These are phyloP conservation scores for Apus apus DNA, from an alignment of 2,113 vertebrate species.

Conservation along the genomic window DNA sequence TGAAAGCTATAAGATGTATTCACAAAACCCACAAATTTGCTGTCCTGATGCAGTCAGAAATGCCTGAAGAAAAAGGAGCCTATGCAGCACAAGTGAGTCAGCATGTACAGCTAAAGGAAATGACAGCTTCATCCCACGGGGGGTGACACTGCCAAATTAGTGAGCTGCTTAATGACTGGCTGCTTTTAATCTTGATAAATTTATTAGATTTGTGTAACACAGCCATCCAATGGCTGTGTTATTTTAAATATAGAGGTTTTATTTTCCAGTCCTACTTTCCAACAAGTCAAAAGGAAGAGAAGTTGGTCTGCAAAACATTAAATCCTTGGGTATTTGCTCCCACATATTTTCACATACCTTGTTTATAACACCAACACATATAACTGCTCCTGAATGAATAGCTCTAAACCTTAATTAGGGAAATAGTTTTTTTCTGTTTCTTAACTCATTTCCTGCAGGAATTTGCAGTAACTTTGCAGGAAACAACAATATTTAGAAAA, in stretches of 20 bases:
- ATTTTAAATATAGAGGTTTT: neutral
- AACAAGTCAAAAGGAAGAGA: neutral
- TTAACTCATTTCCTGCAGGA: neutral
- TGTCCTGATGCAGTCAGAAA: neutral
- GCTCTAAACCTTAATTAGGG: neutral
- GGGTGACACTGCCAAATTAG: neutral
- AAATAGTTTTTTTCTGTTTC: neutral
- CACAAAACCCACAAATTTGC: neutral
- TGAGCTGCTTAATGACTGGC: neutral
- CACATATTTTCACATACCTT: neutral
- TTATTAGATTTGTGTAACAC: neutral
- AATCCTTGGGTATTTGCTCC: neutral
- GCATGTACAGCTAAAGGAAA: neutral
- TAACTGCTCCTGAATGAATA: neutral
- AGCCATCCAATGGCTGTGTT: neutral
- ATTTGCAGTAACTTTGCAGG: neutral
- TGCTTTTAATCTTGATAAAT: neutral
- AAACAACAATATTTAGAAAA: neutral
- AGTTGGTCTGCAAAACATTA: neutral
- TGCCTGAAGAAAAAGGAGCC: neutral
- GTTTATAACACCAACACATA: neutral
- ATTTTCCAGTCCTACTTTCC: neutral
- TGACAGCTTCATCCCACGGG: accelerated
- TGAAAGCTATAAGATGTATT: neutral
- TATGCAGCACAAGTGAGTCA: neutral